Percentiles rank a stretch among this genome's conserved stretches.
phyloP scores from a whole-genome alignment of 2,113 vertebrate genomes.

The Rissa tridactyla region DNA sequence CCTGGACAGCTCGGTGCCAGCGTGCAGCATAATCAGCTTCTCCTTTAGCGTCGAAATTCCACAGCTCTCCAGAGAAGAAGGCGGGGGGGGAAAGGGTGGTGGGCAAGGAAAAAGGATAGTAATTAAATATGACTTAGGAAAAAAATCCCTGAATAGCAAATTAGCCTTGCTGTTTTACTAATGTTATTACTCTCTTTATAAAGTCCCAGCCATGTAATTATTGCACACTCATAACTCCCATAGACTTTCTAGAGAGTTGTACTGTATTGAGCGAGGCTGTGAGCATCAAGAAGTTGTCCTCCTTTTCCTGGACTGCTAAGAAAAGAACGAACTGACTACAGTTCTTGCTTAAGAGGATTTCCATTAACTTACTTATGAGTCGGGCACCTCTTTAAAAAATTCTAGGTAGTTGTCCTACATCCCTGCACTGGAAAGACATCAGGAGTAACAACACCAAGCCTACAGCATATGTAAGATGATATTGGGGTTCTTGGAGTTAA shows the following conservation, averaged over 20 bases:
- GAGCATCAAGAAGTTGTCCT: not conserved
- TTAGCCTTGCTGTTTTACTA: slow-evolving; percentile 46
- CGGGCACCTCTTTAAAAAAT: not conserved
- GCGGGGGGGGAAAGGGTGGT: not conserved
- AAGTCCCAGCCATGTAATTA: slow-evolving; percentile 22
- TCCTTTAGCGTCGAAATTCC: slow-evolving; percentile 33
- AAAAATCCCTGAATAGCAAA: slow-evolving; percentile 24
- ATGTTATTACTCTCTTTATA: not conserved
- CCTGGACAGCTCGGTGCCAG: slow-evolving; percentile 47
- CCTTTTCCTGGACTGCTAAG: not conserved
- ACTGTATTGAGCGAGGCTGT: not conserved
- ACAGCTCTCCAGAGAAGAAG: slow-evolving; percentile 40
- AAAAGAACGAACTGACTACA: not conserved
- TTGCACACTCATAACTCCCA: slow-evolving; percentile 17
- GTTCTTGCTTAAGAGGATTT: not conserved
- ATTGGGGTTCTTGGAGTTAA: not conserved
- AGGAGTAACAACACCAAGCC: not conserved
- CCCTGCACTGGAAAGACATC: not conserved
- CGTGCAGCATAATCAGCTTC: slow-evolving; percentile 35
- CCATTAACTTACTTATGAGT: not conserved
- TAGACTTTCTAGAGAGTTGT: slow-evolving; percentile 7
- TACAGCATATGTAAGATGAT: not conserved
- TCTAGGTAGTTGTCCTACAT: not conserved
- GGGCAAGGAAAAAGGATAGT: slow-evolving; percentile 40
- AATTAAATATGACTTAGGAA: slow-evolving; percentile 60